Evolutionary conservation across 1,140 invertebrate genomes (phyloP).

Genomic region (Lepeophtheirus salmonis): DNA sequence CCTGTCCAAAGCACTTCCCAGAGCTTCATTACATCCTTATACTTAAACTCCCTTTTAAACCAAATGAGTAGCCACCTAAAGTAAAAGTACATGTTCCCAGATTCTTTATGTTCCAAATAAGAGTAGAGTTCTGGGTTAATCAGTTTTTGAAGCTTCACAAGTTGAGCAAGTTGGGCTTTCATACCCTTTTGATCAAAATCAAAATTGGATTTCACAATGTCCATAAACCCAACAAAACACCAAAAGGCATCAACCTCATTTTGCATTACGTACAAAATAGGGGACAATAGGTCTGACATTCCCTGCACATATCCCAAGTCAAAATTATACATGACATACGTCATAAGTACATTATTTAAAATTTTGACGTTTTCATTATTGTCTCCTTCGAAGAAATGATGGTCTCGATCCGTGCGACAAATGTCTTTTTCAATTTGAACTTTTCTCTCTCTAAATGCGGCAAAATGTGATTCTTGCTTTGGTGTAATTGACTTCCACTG

Average conservation of each 20-base stretch:
- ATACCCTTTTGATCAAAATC: slow-evolving; percentile 51
- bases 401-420: slow-evolving; percentile 75
- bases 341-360: slow-evolving; percentile 85
- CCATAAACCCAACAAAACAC: slow-evolving; percentile 99
- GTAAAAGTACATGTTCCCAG: slow-evolving; percentile 95
- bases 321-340: slow-evolving; percentile 99
- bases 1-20: slow-evolving; percentile 24
- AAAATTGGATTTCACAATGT: slow-evolving; percentile 49
- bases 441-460: slow-evolving; percentile 20
- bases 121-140: slow-evolving; percentile 60
- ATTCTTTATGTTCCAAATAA: slow-evolving; percentile 75
- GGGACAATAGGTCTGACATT: slow-evolving; percentile 91
- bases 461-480: slow-evolving; percentile 47
- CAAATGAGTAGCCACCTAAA: slow-evolving; percentile 57
- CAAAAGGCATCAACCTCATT: slow-evolving; percentile 94
- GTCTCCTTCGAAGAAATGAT: slow-evolving; percentile 75
- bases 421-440: slow-evolving; percentile 74
- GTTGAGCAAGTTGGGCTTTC: slow-evolving; percentile 70
- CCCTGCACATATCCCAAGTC: slow-evolving; percentile 87
- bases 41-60: slow-evolving; percentile 42
- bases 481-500: slow-evolving; percentile 82
- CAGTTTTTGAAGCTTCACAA: slow-evolving; percentile 58
- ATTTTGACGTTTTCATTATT: slow-evolving; percentile 67
- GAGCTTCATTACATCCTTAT: slow-evolving; percentile 20
- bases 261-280: slow-evolving; percentile 69